Conservation (phyloP, 2,113 vertebrate genomes). For the Anolis carolinensis region DNA sequence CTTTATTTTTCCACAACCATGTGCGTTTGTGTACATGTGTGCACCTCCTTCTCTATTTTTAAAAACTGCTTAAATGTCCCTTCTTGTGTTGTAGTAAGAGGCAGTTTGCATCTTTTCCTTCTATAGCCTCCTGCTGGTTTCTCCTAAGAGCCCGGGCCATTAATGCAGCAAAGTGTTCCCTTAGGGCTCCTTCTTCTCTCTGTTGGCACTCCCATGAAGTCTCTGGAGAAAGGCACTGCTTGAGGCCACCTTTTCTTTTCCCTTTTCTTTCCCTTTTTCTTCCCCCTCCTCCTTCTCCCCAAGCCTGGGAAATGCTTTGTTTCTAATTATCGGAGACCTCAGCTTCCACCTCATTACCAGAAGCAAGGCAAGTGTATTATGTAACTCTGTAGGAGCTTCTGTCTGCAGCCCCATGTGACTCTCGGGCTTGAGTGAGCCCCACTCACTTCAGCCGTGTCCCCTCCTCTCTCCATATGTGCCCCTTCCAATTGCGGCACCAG, state of each 20-base stretch:
- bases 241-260: background rate
- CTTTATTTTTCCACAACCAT: background rate
- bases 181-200: background rate
- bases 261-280: background rate
- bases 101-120: background rate
- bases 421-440: conserved; percentile 23
- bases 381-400: conserved; percentile 50
- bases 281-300: background rate
- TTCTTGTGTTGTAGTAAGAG: background rate
- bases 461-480: background rate
- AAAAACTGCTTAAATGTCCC: background rate
- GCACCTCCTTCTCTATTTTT: background rate
- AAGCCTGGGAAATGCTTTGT: background rate
- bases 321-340: background rate
- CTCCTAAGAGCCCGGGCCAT: background rate
- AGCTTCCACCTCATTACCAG: background rate
- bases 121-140: background rate
- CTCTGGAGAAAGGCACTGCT: rapidly evolving
- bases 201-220: rapidly evolving
- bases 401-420: conserved; percentile 45
- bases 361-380: conserved; percentile 43
- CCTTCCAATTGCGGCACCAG: conserved; percentile 10
- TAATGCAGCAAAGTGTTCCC: background rate
- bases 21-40: rapidly evolving
- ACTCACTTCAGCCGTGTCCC: background rate